Base-by-base conservation (phyloP, 2,888 invertebrate species). In the Calliopum simillimum region DNA sequence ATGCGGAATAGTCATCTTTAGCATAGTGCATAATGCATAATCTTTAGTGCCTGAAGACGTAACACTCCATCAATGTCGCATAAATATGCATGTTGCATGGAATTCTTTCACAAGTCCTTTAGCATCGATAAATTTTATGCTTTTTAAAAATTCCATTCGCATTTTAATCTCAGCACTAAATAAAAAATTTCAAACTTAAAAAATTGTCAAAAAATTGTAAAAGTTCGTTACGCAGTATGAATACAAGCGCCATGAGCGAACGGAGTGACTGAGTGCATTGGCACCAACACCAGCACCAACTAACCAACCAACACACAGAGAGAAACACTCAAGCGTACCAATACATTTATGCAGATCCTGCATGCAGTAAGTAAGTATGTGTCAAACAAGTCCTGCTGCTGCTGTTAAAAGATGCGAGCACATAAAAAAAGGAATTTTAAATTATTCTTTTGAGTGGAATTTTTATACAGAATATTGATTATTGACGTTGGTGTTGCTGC, bases 381-480 rank as follows among this genome's bases (percentile, higher is more conserved):
- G 14, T 53, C 41, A 53, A 41, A 49, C 33, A 49, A 64, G 53
- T 53, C 23, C 64, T 46, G 33, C 49, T 51, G 21, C 51, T 51
- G n/a, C n/a, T 64, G 64, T 53, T 25, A 16, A 49, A 43, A n/a
- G 41, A 14, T 14, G 49, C 13, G n/a, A 19, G 21, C 19, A 13
- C 44, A 14, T 19, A 51, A 65, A 65, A 71, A 70, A 64, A 51
- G 69, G 71, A 69, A 71, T 71, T 69, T 71, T 69, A 69, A 69
- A 71, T 69, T 47, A 71, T 66, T 68, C 62, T 44, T 65, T 71
- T 66, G 71, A 71, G 62, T 69, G 71, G 69, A 69, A 69, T 66
- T 65, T 65, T 68, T 43, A 44, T 55, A 55, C 55, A 55, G 23
- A 44, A 51, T 68, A 68, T 68, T 68, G 59, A 68, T 59, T 68